Conservation (phyloP, 2,113 vertebrate species). For the Emydocephalus ijimae region DNA sequence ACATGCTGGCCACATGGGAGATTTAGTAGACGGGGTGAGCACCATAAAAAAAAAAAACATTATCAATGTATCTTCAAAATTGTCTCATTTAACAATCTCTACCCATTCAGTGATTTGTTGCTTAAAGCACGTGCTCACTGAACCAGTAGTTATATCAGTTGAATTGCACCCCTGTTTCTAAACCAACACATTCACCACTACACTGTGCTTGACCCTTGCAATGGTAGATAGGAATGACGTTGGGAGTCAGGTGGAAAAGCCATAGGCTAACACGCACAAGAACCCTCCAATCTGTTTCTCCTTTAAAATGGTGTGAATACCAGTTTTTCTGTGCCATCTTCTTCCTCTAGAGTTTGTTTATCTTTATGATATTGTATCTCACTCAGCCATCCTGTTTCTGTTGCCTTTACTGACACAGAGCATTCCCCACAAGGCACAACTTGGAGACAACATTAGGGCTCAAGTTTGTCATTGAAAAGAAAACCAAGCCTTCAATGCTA, state of each 20-base stretch:
- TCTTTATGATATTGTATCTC: not conserved
- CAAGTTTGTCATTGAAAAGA: not conserved
- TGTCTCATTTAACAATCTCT: not conserved
- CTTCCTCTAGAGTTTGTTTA: not conserved
- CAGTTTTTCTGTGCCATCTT: not conserved
- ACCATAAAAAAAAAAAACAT: not conserved
- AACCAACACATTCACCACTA: not conserved
- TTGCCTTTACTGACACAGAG: not conserved
- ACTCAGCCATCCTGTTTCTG: not conserved
- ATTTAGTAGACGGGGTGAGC: not conserved
- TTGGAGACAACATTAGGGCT: not conserved
- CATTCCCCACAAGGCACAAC: not conserved
- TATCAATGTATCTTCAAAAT: not conserved
- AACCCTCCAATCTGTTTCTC: not conserved
- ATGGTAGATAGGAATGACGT: not conserved
- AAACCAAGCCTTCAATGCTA: not conserved
- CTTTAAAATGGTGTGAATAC: not conserved
- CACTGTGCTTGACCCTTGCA: not conserved
- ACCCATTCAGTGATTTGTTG: not conserved
- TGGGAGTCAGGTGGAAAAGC: not conserved
- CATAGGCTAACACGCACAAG: not conserved
- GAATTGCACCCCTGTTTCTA: not conserved
- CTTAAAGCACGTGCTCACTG: not conserved
- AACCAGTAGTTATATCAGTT: no score
- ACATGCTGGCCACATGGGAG: not conserved